Evolutionary conservation across 2,797 vertebrate genomes (phyloP).

Genomic region (Notolabrus celidotus): DNA sequence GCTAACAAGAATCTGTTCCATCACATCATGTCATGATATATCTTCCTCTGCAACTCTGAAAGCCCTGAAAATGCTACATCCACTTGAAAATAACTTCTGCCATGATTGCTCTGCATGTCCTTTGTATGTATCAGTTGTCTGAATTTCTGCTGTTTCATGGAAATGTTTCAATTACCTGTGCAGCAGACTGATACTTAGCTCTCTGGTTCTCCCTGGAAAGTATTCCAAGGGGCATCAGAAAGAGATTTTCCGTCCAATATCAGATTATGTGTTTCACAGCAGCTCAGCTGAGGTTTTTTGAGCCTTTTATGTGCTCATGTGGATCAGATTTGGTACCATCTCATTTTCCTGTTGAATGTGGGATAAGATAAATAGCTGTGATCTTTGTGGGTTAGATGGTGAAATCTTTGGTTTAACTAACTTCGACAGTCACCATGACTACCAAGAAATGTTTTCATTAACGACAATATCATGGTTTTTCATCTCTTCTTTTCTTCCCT

Average conservation of each 20-base stretch:
- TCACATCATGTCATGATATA: too few relatives aligned
- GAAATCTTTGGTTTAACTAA: slow-evolving; percentile 56
- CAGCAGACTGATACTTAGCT: slow-evolving; percentile 1
- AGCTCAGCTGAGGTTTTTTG: slow-evolving; percentile 47
- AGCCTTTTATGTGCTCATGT: slow-evolving; percentile 27
- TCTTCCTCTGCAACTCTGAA: too few relatives aligned
- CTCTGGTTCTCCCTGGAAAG: slow-evolving; percentile 41
- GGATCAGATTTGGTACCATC: slow-evolving; percentile 45
- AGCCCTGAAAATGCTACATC: too few relatives aligned
- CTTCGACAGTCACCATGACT: slow-evolving; percentile 25
- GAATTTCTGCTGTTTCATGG: not conserved
- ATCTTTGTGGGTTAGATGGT: slow-evolving; percentile 48
- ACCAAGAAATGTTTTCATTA: slow-evolving; percentile 57
- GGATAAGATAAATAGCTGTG: slow-evolving; percentile 67
- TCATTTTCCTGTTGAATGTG: slow-evolving; percentile 56
- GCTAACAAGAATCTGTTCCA: too few relatives aligned
- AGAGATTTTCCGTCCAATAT: slow-evolving; percentile 36
- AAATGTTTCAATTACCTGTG: slow-evolving; percentile 19
- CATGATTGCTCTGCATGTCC: not conserved
- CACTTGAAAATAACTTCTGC: too few relatives aligned
- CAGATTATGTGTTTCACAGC: slow-evolving; percentile 33
- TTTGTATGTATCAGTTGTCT: not conserved
- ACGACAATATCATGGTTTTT: slow-evolving; percentile 48
- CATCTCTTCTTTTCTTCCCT: slow-evolving; percentile 11
- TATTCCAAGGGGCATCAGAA: slow-evolving; percentile 36